Conservation (phyloP, 1,140 invertebrate genomes). For the Brachionus sp. region DNA sequence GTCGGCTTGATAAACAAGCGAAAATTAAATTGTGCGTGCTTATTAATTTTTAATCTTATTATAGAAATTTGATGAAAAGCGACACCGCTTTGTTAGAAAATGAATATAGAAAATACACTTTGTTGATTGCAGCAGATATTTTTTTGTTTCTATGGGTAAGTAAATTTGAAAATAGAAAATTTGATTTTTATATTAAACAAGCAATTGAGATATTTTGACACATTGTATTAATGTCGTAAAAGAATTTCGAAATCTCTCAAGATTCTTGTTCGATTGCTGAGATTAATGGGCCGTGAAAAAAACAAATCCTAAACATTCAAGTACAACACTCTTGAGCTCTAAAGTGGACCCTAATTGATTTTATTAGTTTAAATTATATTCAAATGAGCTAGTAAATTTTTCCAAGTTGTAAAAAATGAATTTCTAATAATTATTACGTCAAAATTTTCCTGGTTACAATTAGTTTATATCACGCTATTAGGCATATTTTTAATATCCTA, state of each 20-base stretch:
- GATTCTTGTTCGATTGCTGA: background rate
- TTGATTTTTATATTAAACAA: constrained; percentile 37
- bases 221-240: background rate
- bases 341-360: background rate
- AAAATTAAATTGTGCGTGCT: constrained; percentile 40
- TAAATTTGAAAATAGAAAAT: background rate
- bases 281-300: constrained; percentile 33
- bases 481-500: background rate
- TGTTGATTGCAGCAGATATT: constrained; percentile 28
- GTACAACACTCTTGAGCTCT: constrained; percentile 2
- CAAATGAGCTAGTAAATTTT: background rate
- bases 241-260: constrained; percentile 13
- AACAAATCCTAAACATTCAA: background rate
- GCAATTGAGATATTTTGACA: background rate
- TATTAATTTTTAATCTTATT: constrained; percentile 44
- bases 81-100: background rate
- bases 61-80: constrained; percentile 15
- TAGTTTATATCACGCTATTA: background rate
- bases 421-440: background rate
- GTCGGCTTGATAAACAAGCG: background rate
- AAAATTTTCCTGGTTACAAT: background rate
- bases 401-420: background rate
- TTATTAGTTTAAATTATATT: background rate
- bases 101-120: background rate
- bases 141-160: background rate